Percentiles rank a stretch among this genome's conserved stretches.
These are phyloP conservation scores for Microctenopoma stevenorrisi DNA, from an alignment of 2,797 vertebrate genomes.

Conservation along the genomic window DNA sequence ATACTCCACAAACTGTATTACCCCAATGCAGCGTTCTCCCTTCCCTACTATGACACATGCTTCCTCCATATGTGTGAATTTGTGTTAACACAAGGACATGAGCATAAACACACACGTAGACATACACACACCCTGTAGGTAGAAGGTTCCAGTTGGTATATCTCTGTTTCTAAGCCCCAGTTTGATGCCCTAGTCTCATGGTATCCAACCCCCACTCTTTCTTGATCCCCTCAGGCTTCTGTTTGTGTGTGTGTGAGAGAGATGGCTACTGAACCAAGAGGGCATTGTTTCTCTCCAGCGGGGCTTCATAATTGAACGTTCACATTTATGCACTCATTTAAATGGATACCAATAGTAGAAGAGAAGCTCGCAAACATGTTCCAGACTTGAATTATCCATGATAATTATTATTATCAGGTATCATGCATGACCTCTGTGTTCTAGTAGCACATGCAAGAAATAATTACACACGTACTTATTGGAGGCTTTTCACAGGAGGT, in stretches of 20 bases:
- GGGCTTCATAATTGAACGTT: conserved; percentile 78
- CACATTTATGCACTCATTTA: conserved; percentile 71
- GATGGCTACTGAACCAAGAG: conserved; percentile 81
- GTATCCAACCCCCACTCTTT: conserved; percentile 82
- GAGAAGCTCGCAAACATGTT: conserved; percentile 39
- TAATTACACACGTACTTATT: conserved; percentile 45
- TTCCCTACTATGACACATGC: conserved; percentile 73
- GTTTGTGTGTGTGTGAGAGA: conserved; percentile 46
- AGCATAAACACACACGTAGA: conserved; percentile 38
- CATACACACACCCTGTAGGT: conserved; percentile 72
- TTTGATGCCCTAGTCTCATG: conserved; percentile 82
- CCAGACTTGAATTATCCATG: conserved; percentile 41
- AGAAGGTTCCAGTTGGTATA: conserved; percentile 83
- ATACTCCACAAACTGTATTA: conserved; percentile 56
- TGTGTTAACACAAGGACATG: conserved; percentile 70
- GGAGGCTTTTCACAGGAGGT: conserved; percentile 56
- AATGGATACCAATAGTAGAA: conserved; percentile 65
- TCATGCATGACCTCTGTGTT: conserved; percentile 1
- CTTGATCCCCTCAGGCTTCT: conserved; percentile 74
- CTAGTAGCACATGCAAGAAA: conserved; percentile 26
- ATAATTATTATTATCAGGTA: conserved; percentile 18
- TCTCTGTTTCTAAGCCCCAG: conserved; percentile 80
- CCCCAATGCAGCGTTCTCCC: conserved; percentile 58
- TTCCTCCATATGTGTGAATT: conserved; percentile 75
- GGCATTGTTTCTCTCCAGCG: conserved; percentile 83